These are phyloP conservation scores for Pituophis catenifer DNA, from an alignment of 2,113 vertebrate species.

Conservation along the genomic window DNA sequence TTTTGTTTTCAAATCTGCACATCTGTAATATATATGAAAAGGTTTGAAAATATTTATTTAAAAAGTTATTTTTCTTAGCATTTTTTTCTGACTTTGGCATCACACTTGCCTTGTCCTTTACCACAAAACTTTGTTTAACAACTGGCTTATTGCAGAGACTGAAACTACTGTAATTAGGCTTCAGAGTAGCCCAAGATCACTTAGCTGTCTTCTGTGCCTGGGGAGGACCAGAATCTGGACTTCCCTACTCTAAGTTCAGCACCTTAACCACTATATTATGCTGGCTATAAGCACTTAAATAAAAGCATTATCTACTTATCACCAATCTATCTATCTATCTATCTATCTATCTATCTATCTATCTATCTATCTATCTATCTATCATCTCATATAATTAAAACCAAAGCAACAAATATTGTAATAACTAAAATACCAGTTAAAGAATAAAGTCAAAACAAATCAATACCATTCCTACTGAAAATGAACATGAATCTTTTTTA, in stretches of 20 bases:
- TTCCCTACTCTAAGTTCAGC: background rate
- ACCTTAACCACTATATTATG: background rate
- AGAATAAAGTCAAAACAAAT: background rate
- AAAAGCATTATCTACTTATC: background rate
- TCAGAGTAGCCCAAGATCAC: background rate
- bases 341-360: too few relatives aligned
- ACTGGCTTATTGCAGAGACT: background rate
- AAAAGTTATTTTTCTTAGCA: background rate
- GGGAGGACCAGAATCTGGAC: background rate
- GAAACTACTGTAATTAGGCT: background rate
- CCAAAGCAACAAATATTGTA: background rate
- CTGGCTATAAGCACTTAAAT: background rate
- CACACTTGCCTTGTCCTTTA: background rate
- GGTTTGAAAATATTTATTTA: background rate
- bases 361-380: too few relatives aligned
- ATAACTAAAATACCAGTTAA: background rate
- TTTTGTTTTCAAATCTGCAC: background rate
- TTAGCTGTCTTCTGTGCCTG: background rate
- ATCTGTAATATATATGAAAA: background rate
- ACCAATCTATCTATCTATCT: too few relatives aligned
- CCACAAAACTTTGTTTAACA: background rate
- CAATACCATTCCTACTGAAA: background rate
- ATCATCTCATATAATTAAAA: background rate
- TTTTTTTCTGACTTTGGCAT: background rate
- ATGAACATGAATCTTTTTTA: background rate